A percentile compares a stretch with the other conserved stretches of the same genome.
Evolutionary conservation across 2,888 invertebrate genomes (phyloP).

Genomic region (Theretra japonica): DNA sequence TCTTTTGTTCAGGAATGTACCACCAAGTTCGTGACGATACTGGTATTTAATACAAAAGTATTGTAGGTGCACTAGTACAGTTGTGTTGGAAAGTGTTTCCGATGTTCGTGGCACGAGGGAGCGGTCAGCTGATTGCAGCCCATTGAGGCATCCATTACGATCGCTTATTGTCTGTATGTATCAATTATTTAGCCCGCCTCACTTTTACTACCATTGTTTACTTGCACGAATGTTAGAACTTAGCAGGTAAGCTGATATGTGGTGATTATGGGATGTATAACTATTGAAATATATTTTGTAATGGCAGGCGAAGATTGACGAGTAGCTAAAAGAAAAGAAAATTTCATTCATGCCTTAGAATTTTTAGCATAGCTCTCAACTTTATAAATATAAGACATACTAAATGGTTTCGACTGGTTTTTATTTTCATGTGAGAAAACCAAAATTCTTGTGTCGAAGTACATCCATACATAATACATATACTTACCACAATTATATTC

Average conservation of each 20-base stretch:
- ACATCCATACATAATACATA: no score
- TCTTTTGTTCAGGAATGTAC: not conserved
- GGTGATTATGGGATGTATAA: not conserved
- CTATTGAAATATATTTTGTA: not conserved
- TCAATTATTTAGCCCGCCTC: slow-evolving; percentile 2
- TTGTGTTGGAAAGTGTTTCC: slow-evolving; percentile 15
- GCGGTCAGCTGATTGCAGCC: slow-evolving; percentile 20
- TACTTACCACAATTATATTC: no score
- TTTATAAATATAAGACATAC: no score
- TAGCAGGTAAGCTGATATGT: not conserved
- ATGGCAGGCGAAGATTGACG: no score
- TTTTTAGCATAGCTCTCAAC: no score
- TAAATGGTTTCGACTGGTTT: no score
- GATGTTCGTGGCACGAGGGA: slow-evolving; percentile 16
- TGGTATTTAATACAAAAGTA: not conserved
- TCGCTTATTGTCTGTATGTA: slow-evolving; percentile 15
- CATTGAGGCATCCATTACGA: slow-evolving; percentile 2
- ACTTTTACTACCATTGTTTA: slow-evolving; percentile 25
- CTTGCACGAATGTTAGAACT: not conserved
- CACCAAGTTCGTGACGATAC: not conserved
- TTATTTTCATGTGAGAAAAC: no score
- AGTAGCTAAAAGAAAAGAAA: no score
- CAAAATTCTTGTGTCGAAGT: no score
- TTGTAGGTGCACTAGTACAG: not conserved
- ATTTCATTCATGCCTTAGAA: no score